Base-by-base conservation (phyloP, 92 coral and sea anemone genomes). In the Epizoanthus stellaris region DNA sequence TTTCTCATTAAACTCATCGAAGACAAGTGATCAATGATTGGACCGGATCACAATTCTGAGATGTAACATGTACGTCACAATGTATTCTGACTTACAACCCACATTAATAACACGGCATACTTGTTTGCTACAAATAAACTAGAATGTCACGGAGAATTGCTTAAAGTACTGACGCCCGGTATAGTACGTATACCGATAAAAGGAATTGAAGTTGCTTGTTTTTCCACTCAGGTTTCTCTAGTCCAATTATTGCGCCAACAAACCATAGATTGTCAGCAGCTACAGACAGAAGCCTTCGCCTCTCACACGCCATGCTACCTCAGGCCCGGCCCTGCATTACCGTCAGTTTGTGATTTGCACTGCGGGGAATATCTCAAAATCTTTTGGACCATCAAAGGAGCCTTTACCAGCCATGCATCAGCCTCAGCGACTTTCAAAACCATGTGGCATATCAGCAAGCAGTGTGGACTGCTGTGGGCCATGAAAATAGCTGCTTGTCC, bases 301-400 rank as follows among this genome's bases (percentile, higher is more conserved):
- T 76, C 89, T n/a, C 89, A 86, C 62, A 86, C 89, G 3, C 89
- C 89, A 9, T 86, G 89, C 70, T 86, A 86, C 25, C 77, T 86
- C 25, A 49, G 77, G 68, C 89, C 89, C 16, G 89, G 82, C 67
- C 76, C 62, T 23, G 64, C 62, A 20, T 25, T 73, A 11, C 85
- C 76, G 12, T 86, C 89, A 1, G 75, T 49, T 16, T 86, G 85
- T 60, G 89, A 77, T 23, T 30, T 86, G 38, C 82, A 73, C 3
- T 43, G 74, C 7, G 67, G 58, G 34, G 89, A 86, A 20, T 59
- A 77, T 21, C 49, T 54, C 63, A 77, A 59, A 11, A 73, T 86
- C 52, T 86, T 86, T 52, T 86, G 89, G 89, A 86, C 89, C 61
- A 86, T 86, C n/a, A 86, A 86, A 54, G 82, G 77, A 17, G 89